Evolutionary conservation across 2,797 vertebrate genomes (phyloP), one percentile per base, ranked within the genome.

Genomic region (Gephyroberyx darwinii): DNA sequence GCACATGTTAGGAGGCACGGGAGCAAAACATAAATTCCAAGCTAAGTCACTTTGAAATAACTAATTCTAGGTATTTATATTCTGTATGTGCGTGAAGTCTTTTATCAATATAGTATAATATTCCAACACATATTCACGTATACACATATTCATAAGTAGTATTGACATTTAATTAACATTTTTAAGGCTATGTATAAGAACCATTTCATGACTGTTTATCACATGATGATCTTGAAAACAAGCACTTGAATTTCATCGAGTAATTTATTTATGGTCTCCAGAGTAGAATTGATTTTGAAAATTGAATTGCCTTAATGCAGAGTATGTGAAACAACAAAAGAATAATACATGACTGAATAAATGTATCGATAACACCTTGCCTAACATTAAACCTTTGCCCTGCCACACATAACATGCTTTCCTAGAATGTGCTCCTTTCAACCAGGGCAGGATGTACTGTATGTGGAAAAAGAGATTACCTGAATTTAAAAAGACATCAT

Each of bases 141-240:
- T 54, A 62, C 57, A 19, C n/a, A 50, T 65, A 37, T 66, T 54
- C 26, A 26, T 6, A 19, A 39, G 14, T 33, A 39, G 14, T 33
- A n/a, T 0, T 51, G n/a, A 57, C 17, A 48, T 71, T 65, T 53
- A 64, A 56, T 56, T 41, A 33, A 20, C 75, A 33, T 64, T 74
- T 70, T 35, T 8, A 16, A 51, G 2, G 10, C 17, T 6, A 59
- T 52, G 17, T 67, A 30, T 71, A 74, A 57, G 31, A 26, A 58
- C 61, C 37, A 72, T 71, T 59, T 69, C 17, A 70, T 69, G 30
- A 59, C 39, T 26, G 53, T 69, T 73, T 31, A 73, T 75, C 39
- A 22, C 52, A 54, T 35, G 69, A 19, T 47, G 14, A 68, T 65
- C 55, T 61, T 51, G 16, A 47, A 72, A 43, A 19, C 19, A 47